Evolutionary conservation across 1,140 invertebrate species (phyloP).

Genomic region (Rhynchophorus ferrugineus): DNA sequence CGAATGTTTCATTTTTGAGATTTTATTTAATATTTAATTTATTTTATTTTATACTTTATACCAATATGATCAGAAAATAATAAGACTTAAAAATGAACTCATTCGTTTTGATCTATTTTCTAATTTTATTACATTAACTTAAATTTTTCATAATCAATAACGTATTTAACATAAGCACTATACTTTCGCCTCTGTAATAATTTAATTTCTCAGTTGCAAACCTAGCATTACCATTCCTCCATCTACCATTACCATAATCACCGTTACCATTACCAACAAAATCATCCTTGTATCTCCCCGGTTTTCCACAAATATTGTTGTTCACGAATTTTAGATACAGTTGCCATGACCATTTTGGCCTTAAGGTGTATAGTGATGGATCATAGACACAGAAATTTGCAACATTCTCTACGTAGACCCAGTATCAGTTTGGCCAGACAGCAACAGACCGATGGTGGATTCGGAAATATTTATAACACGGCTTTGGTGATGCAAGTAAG

Average conservation of each 20-base stretch:
- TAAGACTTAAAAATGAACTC: too few species aligned
- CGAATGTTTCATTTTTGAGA: too few species aligned
- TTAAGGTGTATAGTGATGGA: conserved; percentile 78
- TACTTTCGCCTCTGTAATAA: too few species aligned
- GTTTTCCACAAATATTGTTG: conserved; percentile 19
- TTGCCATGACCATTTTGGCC: conserved; percentile 75
- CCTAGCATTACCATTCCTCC: too few species aligned
- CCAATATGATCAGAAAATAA: too few species aligned
- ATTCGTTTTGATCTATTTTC: too few species aligned
- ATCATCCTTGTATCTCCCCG: conserved; percentile 2
- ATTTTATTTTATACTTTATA: too few species aligned
- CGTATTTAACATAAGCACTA: too few species aligned
- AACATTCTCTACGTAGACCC: conserved; percentile 67
- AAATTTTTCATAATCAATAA: too few species aligned
- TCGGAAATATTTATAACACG: conserved; percentile 73
- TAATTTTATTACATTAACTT: too few species aligned
- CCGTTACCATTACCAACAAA: background rate
- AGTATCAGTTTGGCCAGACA: conserved; percentile 64
- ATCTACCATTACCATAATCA: background rate
- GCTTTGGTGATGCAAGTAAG: conserved; percentile 66
- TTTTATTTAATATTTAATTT: too few species aligned
- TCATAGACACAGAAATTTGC: conserved; percentile 68
- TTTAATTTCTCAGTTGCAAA: too few species aligned
- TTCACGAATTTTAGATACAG: conserved; percentile 55
- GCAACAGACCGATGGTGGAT: conserved; percentile 71